These are phyloP conservation scores for Crioceris asparagi DNA, from an alignment of 2,888 invertebrate species.

Conservation along the genomic window DNA sequence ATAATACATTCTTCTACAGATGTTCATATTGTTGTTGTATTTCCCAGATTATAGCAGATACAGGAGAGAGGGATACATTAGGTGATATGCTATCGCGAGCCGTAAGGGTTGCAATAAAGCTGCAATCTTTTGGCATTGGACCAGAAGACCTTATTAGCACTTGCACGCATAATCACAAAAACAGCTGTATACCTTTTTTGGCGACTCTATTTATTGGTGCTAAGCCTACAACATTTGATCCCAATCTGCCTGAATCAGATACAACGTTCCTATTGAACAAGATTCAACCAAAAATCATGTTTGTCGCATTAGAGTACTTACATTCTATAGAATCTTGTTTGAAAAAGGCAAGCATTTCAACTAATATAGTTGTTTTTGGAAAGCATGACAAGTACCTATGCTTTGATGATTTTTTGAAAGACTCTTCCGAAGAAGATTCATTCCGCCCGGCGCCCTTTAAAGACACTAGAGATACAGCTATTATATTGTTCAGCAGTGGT, in stretches of 20 bases:
- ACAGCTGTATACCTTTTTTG: slow-evolving; percentile 36
- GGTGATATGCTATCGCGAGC: slow-evolving; percentile 9
- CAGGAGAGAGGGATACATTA: slow-evolving; percentile 11
- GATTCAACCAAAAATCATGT: slow-evolving; percentile 16
- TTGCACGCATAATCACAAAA: slow-evolving; percentile 13
- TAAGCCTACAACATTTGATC: slow-evolving; percentile 25
- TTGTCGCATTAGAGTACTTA: slow-evolving; percentile 13
- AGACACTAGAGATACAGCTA: slow-evolving; percentile 16
- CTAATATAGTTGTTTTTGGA: slow-evolving; percentile 24
- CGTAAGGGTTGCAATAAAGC: slow-evolving; percentile 12
- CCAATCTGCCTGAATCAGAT: slow-evolving; percentile 21
- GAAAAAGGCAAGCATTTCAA: slow-evolving; percentile 14
- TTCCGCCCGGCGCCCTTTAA: background rate
- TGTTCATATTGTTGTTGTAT: too few species aligned
- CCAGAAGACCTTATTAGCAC: slow-evolving; percentile 12
- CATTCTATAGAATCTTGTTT: slow-evolving; percentile 15
- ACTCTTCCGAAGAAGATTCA: background rate
- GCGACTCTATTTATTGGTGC: slow-evolving; percentile 40
- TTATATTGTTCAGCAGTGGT: slow-evolving; percentile 29
- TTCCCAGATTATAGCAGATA: too few species aligned
- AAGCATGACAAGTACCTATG: slow-evolving; percentile 13
- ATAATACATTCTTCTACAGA: too few species aligned
- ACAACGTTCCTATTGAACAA: slow-evolving; percentile 11
- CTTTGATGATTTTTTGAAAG: slow-evolving; percentile 14
- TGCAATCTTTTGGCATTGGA: slow-evolving; percentile 11